Base-by-base conservation (phyloP, 2,797 vertebrate genomes). In the Smutsia gigantea region DNA sequence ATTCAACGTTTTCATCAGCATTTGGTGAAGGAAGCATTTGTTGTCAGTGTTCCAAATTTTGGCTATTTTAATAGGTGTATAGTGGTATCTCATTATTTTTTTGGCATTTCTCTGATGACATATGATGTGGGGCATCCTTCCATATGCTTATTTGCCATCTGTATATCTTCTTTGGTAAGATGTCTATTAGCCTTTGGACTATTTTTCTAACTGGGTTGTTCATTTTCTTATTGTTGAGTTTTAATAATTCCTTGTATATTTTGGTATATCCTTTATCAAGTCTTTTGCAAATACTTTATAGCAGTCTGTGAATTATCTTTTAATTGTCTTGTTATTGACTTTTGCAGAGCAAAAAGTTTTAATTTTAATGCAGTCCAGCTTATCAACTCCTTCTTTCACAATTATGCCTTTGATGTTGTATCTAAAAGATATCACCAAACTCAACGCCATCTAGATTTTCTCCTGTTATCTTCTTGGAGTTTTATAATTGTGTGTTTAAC, bases 241-340 rank as follows among this genome's bases (percentile, higher is more conserved):
- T 93, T 34, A 63, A 72, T 12, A 34, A 34, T 46, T 87, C 27
- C 63, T 74, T 74, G 57, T 23, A 25, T 82, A 17, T 23, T 55
- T 68, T 46, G 34, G 42, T 72, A 7, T 39, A 39, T 39, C 39
- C 39, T 39, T 39, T 39, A 39, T 39, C 39, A 39, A 39, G 17
- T 46, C 82, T 87, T 87, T 68, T 68, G 34, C 55, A 93, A 93
- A 74, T 72, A 61, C 51, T 88, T 81, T 49, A 34, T 87, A 21
- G 21, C 85, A 82, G 55, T 34, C 53, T 81, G 42, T 87, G 63
- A 42, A 15, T 87, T 86, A 55, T 69, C 51, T 69, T 86, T 37
- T 42, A 21, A 53, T 85, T 55, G n/a, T 49, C 39, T 63, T 75
- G 9, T 37, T 18, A 34, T 2, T 66, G 39, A 5, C 59, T 29